Percentiles rank a stretch among this genome's conserved stretches.
These are phyloP conservation scores for Nymphalis io DNA, from an alignment of 1,140 invertebrate genomes.

Conservation along the genomic window DNA sequence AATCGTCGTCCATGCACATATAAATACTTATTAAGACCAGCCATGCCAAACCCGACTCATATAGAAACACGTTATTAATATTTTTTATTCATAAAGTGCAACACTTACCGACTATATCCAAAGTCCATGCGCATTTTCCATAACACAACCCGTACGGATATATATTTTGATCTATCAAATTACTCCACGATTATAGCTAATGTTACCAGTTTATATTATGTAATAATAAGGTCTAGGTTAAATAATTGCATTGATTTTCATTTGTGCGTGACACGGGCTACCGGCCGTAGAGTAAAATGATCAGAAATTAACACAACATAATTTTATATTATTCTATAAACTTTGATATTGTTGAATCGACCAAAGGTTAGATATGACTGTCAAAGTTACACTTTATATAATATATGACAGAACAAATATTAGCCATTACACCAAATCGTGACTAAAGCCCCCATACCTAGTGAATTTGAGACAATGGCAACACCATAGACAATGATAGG, in stretches of 20 bases:
- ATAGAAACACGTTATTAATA: constrained; percentile 20
- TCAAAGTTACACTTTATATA: constrained; percentile 21
- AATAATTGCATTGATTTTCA: background rate
- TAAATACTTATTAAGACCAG: constrained; percentile 14
- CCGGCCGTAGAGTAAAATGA: constrained; percentile 10
- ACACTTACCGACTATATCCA: constrained; percentile 57
- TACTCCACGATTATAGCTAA: constrained; percentile 25
- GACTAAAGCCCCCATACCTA: constrained; percentile 67
- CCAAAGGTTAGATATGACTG: constrained; percentile 25
- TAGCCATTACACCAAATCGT: constrained; percentile 69
- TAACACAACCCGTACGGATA: constrained; percentile 68
- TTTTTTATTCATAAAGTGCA: constrained; percentile 43
- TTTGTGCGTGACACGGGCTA: background rate
- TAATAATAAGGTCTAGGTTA: background rate
- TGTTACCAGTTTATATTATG: background rate
- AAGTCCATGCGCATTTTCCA: constrained; percentile 70
- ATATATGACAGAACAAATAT: constrained; percentile 74
- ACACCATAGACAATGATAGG: constrained; percentile 67
- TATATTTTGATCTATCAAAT: constrained; percentile 52
- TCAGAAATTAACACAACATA: constrained; percentile 29
- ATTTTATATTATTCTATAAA: constrained; percentile 21
- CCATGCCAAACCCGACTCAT: constrained; percentile 37
- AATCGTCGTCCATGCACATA: constrained; percentile 32
- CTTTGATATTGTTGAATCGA: constrained; percentile 20
- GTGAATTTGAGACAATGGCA: constrained; percentile 63